Evolutionary conservation across 2,888 invertebrate species (phyloP).

Genomic region (Hydroisotoma schaefferi): DNA sequence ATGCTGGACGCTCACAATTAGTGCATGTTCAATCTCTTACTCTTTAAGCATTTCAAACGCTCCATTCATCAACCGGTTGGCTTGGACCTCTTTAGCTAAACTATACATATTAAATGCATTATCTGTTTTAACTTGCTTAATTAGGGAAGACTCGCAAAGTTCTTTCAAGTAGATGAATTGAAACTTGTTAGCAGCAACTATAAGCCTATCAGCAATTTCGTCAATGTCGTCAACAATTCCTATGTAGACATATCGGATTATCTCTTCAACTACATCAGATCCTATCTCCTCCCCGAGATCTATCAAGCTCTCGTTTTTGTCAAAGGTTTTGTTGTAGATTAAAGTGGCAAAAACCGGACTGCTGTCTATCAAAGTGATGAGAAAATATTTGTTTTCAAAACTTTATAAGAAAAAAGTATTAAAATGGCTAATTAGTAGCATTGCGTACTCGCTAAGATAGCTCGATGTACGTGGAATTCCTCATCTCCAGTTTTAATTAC

Average conservation of each 20-base stretch:
- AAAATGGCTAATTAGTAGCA: too few species aligned
- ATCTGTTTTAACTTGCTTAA: slow-evolving; percentile 23
- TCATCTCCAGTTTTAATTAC: slow-evolving; percentile 30
- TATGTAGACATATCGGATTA: slow-evolving; percentile 42
- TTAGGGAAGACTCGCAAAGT: slow-evolving; percentile 32
- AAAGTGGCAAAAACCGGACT: slow-evolving; percentile 39
- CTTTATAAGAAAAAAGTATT: too few species aligned
- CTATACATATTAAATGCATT: slow-evolving; percentile 42
- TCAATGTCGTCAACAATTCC: slow-evolving; percentile 34
- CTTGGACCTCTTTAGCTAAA: slow-evolving; percentile 29
- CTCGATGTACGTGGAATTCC: slow-evolving; percentile 36
- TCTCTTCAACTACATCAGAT: slow-evolving; percentile 31
- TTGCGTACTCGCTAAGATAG: slow-evolving; percentile 38
- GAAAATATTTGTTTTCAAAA: too few species aligned
- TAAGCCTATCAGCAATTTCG: slow-evolving; percentile 27
- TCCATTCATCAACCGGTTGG: slow-evolving; percentile 25
- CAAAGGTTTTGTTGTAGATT: slow-evolving; percentile 21
- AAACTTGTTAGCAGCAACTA: slow-evolving; percentile 32
- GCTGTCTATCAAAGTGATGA: slow-evolving; percentile 26
- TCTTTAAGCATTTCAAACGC: slow-evolving; percentile 41
- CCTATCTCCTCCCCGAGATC: slow-evolving; percentile 32
- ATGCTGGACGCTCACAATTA: neutral
- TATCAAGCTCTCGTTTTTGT: slow-evolving; percentile 16
- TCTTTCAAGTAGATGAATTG: slow-evolving; percentile 34
- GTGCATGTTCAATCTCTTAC: slow-evolving; percentile 19